phyloP scores from a whole-genome alignment of 2,797 vertebrate genomes.

The Periparus ater region DNA sequence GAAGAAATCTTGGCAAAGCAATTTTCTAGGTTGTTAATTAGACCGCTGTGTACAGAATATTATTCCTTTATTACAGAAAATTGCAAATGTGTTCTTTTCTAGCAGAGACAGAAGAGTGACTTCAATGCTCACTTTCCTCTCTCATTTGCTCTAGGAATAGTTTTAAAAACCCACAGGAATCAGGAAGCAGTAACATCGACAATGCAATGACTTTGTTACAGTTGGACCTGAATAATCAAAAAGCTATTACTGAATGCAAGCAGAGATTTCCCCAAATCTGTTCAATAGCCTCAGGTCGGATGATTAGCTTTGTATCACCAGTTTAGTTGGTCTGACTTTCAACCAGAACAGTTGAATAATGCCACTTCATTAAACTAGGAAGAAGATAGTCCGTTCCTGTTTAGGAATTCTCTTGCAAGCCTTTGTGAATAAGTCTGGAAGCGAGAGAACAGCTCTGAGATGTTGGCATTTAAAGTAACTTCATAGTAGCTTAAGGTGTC shows the following conservation, averaged over 20 bases:
- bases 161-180: neutral
- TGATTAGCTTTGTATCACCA: neutral
- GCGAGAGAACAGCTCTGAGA: neutral
- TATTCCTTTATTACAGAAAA: slow-evolving; percentile 12
- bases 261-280: neutral
- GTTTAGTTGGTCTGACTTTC: neutral
- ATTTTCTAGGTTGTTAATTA: slow-evolving; percentile 30
- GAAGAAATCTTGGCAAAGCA: neutral
- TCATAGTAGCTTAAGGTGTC: accelerated
- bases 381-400: neutral
- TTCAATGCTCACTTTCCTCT: neutral
- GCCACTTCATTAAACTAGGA: neutral
- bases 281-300: neutral
- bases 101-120: neutral
- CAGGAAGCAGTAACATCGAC: neutral
- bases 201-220: neutral
- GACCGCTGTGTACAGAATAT: neutral
- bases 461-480: neutral
- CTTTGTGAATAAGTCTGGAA: neutral
- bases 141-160: neutral
- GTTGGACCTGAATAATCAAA: neutral
- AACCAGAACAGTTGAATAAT: neutral
- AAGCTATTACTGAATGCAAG: neutral
- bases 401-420: neutral
- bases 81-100: neutral